Conservation (phyloP, 2,888 invertebrate genomes). For the Itoplectis maculator region DNA sequence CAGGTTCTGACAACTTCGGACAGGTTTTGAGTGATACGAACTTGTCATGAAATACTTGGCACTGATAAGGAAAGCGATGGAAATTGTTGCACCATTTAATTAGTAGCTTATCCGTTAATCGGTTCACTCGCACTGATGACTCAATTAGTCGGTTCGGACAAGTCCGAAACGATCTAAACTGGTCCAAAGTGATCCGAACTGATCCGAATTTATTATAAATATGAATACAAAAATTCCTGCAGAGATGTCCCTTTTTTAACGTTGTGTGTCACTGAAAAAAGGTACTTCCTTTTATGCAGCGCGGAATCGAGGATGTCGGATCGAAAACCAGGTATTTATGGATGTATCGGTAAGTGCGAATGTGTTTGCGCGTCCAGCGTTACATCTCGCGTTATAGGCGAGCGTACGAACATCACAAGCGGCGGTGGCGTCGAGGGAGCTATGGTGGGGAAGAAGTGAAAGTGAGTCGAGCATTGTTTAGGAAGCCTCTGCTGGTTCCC, state of each 20-base stretch:
- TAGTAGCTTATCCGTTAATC: too few species aligned
- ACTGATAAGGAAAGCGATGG: too few species aligned
- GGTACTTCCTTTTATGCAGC: constrained; percentile 41
- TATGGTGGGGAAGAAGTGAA: constrained; percentile 82
- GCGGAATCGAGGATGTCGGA: constrained; percentile 39
- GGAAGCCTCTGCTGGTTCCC: constrained; percentile 83
- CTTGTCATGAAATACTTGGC: too few species aligned
- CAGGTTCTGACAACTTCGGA: background rate
- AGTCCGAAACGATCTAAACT: background rate
- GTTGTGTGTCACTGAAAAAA: constrained; percentile 34
- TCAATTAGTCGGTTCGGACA: background rate
- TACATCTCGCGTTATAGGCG: constrained; percentile 54
- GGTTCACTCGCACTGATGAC: background rate
- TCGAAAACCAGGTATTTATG: constrained; percentile 57
- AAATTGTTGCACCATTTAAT: too few species aligned
- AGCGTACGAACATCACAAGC: constrained; percentile 29
- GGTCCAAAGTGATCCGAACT: background rate
- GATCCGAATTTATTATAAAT: too few species aligned
- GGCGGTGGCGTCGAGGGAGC: constrained; percentile 35
- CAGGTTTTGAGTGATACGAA: too few species aligned
- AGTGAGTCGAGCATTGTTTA: constrained; percentile 84
- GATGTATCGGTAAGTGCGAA: constrained; percentile 32
- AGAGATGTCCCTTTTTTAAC: too few species aligned
- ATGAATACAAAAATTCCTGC: too few species aligned
- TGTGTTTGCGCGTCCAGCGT: constrained; percentile 27